Conservation (phyloP, 2,888 invertebrate genomes). For the Trichopoda pennipes region DNA sequence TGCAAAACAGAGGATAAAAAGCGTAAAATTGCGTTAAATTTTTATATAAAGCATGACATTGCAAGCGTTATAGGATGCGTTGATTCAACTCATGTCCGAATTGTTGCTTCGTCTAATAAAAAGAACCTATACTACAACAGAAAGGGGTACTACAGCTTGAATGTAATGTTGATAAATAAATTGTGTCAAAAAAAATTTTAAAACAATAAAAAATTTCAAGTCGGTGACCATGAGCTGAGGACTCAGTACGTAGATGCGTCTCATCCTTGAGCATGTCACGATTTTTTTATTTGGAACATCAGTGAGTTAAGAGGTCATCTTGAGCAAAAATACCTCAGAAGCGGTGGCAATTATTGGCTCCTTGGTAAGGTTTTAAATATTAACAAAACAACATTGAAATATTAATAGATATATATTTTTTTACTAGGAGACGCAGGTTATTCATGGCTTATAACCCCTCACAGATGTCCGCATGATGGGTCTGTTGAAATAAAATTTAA, state of each 20-base stretch:
- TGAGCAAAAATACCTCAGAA: slow-evolving; percentile 37
- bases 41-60: slow-evolving; percentile 3
- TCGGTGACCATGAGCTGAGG: slow-evolving; percentile 36
- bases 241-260: slow-evolving; percentile 38
- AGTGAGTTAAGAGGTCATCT: slow-evolving; percentile 32
- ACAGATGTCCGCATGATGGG: too few relatives aligned
- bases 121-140: neutral
- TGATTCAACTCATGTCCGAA: neutral
- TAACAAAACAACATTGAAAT: slow-evolving; percentile 14
- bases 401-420: slow-evolving; percentile 20
- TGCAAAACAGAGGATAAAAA: slow-evolving; percentile 1
- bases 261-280: slow-evolving; percentile 35
- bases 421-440: slow-evolving; percentile 18
- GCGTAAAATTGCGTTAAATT: neutral
- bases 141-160: too few relatives aligned
- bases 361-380: slow-evolving; percentile 32
- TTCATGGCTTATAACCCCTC: slow-evolving; percentile 1
- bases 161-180: too few relatives aligned
- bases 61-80: neutral
- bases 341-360: slow-evolving; percentile 27
- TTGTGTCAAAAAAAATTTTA: slow-evolving; percentile 13
- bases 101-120: slow-evolving; percentile 1
- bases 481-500: too few relatives aligned
- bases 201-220: slow-evolving; percentile 31
- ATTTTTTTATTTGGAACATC: slow-evolving; percentile 38